phyloP scores from a whole-genome alignment of 2,113 vertebrate species.

The Myodes glareolus region DNA sequence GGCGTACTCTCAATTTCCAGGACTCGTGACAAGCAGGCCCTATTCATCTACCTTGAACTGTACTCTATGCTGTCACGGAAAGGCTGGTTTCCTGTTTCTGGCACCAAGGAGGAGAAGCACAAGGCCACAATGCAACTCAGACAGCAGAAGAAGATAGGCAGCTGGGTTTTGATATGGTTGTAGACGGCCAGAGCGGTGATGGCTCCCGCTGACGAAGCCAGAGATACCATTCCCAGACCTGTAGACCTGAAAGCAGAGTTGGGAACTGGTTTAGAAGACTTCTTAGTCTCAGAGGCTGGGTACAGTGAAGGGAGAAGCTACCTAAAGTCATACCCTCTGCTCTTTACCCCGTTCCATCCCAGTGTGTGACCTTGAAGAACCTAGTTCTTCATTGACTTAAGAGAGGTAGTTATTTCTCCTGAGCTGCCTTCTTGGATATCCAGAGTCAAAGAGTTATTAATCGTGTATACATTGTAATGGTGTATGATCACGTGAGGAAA shows the following conservation, averaged over 20 bases:
- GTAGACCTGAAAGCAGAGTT: slow-evolving; percentile 85
- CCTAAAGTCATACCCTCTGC: not conserved
- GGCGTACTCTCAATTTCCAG: not conserved
- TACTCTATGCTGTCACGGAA: slow-evolving; percentile 82
- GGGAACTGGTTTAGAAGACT: not conserved
- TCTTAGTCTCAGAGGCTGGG: not conserved
- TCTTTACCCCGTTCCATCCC: not conserved
- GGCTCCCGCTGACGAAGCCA: slow-evolving; percentile 84
- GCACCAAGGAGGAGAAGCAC: slow-evolving; percentile 84
- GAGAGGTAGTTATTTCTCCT: not conserved
- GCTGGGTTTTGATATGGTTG: slow-evolving; percentile 73
- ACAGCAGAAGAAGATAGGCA: slow-evolving; percentile 87
- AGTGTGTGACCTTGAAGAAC: not conserved
- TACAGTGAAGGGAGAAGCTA: not conserved
- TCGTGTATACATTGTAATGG: accelerated
- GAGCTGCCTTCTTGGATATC: not conserved
- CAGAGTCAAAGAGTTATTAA: not conserved
- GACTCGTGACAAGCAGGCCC: not conserved
- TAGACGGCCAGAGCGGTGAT: slow-evolving; percentile 85
- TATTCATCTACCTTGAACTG: not conserved
- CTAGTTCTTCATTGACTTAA: not conserved
- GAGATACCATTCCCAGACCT: slow-evolving; percentile 87
- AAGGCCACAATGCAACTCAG: slow-evolving; percentile 76
- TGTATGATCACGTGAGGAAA: accelerated
- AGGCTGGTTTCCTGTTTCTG: slow-evolving; percentile 85